A percentile compares a stretch with the other conserved stretches of the same genome.
Evolutionary conservation across 2,888 invertebrate species (phyloP).

Genomic region (Ophion costatus): DNA sequence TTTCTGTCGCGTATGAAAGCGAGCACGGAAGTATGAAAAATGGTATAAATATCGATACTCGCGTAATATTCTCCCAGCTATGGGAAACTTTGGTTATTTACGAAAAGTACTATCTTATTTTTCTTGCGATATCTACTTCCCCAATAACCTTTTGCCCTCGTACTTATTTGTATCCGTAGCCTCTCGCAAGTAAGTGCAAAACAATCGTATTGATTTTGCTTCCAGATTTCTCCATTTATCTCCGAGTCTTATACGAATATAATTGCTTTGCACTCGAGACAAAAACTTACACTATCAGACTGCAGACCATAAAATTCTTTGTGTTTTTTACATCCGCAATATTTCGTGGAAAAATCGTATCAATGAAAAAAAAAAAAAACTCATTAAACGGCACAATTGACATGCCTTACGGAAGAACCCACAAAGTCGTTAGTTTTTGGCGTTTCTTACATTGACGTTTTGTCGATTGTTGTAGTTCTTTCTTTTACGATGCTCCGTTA

Average conservation of each 20-base stretch:
- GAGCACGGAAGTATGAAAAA: slow-evolving; percentile 25
- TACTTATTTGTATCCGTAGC: too few relatives aligned
- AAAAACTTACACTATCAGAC: too few relatives aligned
- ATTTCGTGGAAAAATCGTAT: not conserved
- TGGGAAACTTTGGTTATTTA: slow-evolving; percentile 4
- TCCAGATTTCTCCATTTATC: not conserved
- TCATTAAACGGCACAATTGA: slow-evolving; percentile 31
- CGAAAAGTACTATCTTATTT: not conserved
- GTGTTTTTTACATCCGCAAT: not conserved
- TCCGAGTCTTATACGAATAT: not conserved
- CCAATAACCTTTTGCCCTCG: not conserved
- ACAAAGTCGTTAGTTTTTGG: slow-evolving; percentile 33
- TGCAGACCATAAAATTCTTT: not conserved
- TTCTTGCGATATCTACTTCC: not conserved
- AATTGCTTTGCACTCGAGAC: too few relatives aligned
- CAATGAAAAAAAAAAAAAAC: not conserved
- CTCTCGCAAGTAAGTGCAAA: too few relatives aligned
- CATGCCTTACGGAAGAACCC: not conserved
- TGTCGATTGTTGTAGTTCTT: not conserved
- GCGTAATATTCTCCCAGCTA: not conserved
- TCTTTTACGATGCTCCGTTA: slow-evolving; percentile 13
- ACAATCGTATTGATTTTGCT: not conserved
- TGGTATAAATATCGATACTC: slow-evolving; percentile 55
- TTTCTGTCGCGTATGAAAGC: not conserved
- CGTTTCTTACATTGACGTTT: not conserved